phyloP scores from a whole-genome alignment of 2,888 invertebrate genomes.

The Dorcus parallelipipedus region DNA sequence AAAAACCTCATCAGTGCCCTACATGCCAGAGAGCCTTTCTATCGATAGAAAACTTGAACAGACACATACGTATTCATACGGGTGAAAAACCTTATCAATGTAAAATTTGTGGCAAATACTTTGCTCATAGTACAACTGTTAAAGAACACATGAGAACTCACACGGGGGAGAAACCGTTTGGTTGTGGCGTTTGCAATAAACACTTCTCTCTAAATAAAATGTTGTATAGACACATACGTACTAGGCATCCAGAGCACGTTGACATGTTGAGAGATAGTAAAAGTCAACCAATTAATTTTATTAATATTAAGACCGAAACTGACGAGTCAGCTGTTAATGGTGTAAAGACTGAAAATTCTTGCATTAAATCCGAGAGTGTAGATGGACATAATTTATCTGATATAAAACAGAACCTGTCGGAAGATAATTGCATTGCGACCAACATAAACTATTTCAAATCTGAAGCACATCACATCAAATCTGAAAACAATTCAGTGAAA shows the following conservation, averaged over 20 bases:
- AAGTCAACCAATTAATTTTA: neutral
- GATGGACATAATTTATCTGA: too few relatives aligned
- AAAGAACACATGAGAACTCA: slow-evolving; percentile 42
- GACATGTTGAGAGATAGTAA: slow-evolving; percentile 12
- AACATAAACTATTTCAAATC: too few relatives aligned
- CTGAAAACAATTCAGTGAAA: too few relatives aligned
- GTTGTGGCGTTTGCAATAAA: slow-evolving; percentile 36
- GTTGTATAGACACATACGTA: slow-evolving; percentile 38
- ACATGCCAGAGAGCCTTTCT: slow-evolving; percentile 37
- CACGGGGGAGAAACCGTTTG: slow-evolving; percentile 40
- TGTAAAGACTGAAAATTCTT: too few relatives aligned
- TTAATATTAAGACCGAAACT: neutral
- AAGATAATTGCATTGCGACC: too few relatives aligned
- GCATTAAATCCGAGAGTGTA: too few relatives aligned
- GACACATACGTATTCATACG: slow-evolving; percentile 39
- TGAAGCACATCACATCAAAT: too few relatives aligned
- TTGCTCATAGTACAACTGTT: slow-evolving; percentile 43
- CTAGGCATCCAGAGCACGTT: slow-evolving; percentile 37
- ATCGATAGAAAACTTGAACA: slow-evolving; percentile 38
- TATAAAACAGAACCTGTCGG: too few relatives aligned
- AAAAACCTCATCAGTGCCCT: slow-evolving; percentile 38
- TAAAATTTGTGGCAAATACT: slow-evolving; percentile 36
- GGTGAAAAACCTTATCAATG: slow-evolving; percentile 42
- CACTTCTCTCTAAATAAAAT: slow-evolving; percentile 38
- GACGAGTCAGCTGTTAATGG: neutral